Conservation (phyloP, 2,113 vertebrate species). For the Garra rufa region DNA sequence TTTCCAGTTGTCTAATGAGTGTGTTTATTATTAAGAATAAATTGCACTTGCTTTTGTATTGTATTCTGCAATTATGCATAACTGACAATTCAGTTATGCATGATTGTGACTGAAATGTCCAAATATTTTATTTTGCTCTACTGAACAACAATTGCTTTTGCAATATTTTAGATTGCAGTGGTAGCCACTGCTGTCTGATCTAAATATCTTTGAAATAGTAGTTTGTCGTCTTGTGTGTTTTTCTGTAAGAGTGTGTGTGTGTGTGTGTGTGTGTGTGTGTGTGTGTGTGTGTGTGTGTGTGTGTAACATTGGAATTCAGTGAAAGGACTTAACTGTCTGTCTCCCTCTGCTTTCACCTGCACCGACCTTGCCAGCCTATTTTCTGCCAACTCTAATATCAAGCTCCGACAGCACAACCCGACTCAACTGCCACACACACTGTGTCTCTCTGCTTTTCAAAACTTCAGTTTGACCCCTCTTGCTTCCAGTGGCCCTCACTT, state of each 20-base stretch:
- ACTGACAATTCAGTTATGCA: too few species aligned
- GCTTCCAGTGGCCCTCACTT: neutral
- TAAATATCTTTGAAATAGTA: neutral
- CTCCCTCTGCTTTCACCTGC: slow-evolving; percentile 17
- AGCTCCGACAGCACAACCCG: slow-evolving; percentile 12
- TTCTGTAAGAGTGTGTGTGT: slow-evolving; percentile 2
- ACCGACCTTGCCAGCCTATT: slow-evolving; percentile 39
- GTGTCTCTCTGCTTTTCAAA: slow-evolving; percentile 14
- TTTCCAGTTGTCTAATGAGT: neutral
- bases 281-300: neutral
- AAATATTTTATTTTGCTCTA: too few species aligned
- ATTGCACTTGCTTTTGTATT: neutral
- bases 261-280: neutral
- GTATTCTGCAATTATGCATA: too few species aligned
- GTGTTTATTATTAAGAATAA: neutral
- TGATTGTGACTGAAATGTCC: neutral
- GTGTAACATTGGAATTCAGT: neutral
- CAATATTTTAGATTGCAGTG: too few species aligned
- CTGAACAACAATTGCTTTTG: too few species aligned
- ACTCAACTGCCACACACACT: neutral
- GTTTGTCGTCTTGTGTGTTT: neutral
- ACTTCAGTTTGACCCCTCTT: neutral
- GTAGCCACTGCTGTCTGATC: too few species aligned
- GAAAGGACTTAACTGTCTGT: neutral
- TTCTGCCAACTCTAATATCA: slow-evolving; percentile 33